These are phyloP conservation scores for Hoplostethus atlanticus DNA, from an alignment of 2,797 vertebrate species.

Conservation along the genomic window DNA sequence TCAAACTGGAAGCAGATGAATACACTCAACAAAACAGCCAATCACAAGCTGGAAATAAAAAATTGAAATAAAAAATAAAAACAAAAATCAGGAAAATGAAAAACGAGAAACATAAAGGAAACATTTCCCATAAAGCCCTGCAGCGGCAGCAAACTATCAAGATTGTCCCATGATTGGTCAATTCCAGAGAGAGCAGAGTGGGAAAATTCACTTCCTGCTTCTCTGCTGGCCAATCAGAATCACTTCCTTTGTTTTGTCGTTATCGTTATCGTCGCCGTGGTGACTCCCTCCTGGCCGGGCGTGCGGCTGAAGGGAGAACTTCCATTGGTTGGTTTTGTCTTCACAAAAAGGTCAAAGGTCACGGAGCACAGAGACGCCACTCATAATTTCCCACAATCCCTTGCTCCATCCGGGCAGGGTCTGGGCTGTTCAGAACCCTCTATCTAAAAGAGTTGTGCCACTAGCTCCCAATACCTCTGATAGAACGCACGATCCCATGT, in stretches of 20 bases:
- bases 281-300: background rate
- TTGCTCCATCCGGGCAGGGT: conserved; percentile 19
- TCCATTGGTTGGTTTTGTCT: conserved; percentile 45
- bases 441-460: background rate
- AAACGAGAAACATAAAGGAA: conserved; percentile 14
- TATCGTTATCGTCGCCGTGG: conserved; percentile 19
- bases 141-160: conserved; percentile 42
- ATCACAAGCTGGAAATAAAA: conserved; percentile 50
- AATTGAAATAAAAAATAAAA: background rate
- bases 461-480: conserved; percentile 12
- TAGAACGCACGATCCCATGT: background rate
- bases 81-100: background rate
- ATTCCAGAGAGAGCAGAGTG: conserved; percentile 31
- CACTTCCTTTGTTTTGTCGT: conserved; percentile 29
- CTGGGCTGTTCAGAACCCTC: background rate
- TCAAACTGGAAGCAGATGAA: conserved; percentile 31
- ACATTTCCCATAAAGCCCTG: conserved; percentile 60
- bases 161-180: conserved; percentile 72
- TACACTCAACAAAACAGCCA: conserved; percentile 47
- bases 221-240: conserved; percentile 54
- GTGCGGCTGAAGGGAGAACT: conserved; percentile 7
- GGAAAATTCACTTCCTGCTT: conserved; percentile 5
- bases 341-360: conserved; percentile 31
- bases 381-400: conserved; percentile 52
- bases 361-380: conserved; percentile 27